Base-by-base conservation (phyloP, 1,140 invertebrate genomes). In the Drosophila kanapiae region DNA sequence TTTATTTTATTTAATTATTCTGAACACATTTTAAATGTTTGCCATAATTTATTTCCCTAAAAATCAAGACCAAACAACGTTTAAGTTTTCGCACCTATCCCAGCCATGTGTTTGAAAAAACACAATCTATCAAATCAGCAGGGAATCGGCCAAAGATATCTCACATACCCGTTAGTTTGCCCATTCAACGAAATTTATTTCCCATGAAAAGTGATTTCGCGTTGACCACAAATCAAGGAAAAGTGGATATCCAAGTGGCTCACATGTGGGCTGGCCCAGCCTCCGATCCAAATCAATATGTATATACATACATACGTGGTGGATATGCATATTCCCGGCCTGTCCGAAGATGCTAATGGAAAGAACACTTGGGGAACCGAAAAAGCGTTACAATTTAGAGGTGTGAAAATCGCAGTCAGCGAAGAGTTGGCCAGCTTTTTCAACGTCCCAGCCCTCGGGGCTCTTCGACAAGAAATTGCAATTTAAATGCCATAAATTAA, bases 401-500 rank as follows among this genome's bases (percentile, higher is more conserved):
- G 85, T 90, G 85, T 90, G 85, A 88, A 88, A 79, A 86, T 51
- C 29, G 35, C 33, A 63, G 63, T 40, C 45, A 27, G 53, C 38
- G 9, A 23, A 58, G 47, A 27, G 38, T 37, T 56, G 49, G 59
- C 38, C 62, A 68, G 31, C 49, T 45, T 33, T 54, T 42, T 31
- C 49, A 45, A 47, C 10, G 7, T 54, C 4, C 35, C 53, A 10
- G 53, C 35, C 53, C 18, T 56, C 53, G 35, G 13, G 33, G 48
- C 53, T 68, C 53, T 49, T 35, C 35, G 77, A 91, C 82, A 91
- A 87, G 86, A 87, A 91, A 91, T 91, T 83, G 88, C 87, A 87
- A 91, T 91, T 91, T 87, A 91, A 91, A 87, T 78, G 79, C 82
- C 72, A 91, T 91, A 91, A 91, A 91, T 91, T 91, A 70, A 82